Percentiles rank a stretch among this genome's conserved stretches.
Evolutionary conservation across 2,888 invertebrate genomes (phyloP).

Genomic region (Monopis laevigella): DNA sequence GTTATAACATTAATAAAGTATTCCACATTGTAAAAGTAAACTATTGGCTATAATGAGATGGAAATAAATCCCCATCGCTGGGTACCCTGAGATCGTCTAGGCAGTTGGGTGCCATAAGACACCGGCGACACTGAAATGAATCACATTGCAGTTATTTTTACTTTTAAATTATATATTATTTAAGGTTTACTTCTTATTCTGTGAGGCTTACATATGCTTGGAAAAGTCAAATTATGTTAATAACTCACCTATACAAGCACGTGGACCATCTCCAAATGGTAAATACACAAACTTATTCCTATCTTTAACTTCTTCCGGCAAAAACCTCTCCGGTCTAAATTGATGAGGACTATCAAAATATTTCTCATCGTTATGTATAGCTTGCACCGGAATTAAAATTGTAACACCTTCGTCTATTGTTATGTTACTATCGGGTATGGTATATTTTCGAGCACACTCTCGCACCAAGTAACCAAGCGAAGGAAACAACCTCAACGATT

Average conservation of each 20-base stretch:
- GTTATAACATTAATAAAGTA: too few relatives aligned
- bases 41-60: too few relatives aligned
- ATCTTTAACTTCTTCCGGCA: slow-evolving; percentile 29
- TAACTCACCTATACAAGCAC: slow-evolving; percentile 50
- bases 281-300: slow-evolving; percentile 38
- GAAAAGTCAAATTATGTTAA: too few relatives aligned
- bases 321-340: slow-evolving; percentile 47
- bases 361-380: slow-evolving; percentile 43
- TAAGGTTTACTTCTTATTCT: too few relatives aligned
- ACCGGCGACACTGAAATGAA: too few relatives aligned
- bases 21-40: too few relatives aligned
- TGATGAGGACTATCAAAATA: slow-evolving; percentile 42
- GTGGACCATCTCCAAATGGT: slow-evolving; percentile 53
- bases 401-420: slow-evolving; percentile 41
- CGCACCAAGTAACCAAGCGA: slow-evolving; percentile 37
- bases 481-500: slow-evolving; percentile 40
- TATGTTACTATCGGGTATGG: slow-evolving; percentile 42
- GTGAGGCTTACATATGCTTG: too few relatives aligned
- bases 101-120: too few relatives aligned
- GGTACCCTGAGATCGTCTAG: too few relatives aligned
- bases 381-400: slow-evolving; percentile 44
- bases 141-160: too few relatives aligned
- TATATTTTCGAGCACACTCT: slow-evolving; percentile 38
- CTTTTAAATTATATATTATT: too few relatives aligned
- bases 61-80: too few relatives aligned